Evolutionary conservation across 2,797 vertebrate species (phyloP), one percentile per base, ranked within the genome.

Genomic region (Sebastes cheni): DNA sequence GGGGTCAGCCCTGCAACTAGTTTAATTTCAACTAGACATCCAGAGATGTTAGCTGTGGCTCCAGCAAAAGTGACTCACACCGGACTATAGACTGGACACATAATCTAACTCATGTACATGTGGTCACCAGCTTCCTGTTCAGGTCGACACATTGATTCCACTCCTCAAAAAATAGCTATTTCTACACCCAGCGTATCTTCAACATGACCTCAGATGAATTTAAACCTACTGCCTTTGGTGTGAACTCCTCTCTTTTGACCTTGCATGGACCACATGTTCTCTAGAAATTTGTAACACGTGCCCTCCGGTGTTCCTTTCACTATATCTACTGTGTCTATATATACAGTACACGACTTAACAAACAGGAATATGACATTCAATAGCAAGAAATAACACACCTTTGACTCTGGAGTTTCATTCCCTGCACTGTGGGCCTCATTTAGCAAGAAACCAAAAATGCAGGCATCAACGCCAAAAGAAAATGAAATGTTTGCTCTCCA

Each of bases 161-260:
- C 8, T 74, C 30, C 27, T 58, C 1, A 36, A 50, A 72, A 39
- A 68, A 18, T n/a, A 58, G 23, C 22, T 56, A 4, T 30, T 59
- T 23, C 29, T 76, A 27, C 23, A 30, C 12, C 6, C 2, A 60
- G 65, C 10, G 1, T 25, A n/a, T 58, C 73, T 70, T 46, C 29
- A 68, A 4, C 62, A 52, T 61, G 60, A 67, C 64, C 52, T 61
- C 52, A 77, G 25, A 75, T 71, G 23, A 36, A n/a, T 75, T 70
- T 59, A 27, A 72, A 59, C 42, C 20, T 61, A 13, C 8, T 60
- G 70, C 67, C 54, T 65, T 46, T 5, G 25, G 67, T 68, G 62
- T 56, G 70, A 66, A 77, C 32, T 68, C 29, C 4, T 18, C 14
- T 70, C 64, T 66, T 55, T 54, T 61, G 72, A 68, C 83, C 54